A percentile compares a stretch with the other conserved stretches of the same genome.
These are phyloP conservation scores for Phoenicopterus ruber DNA, from an alignment of 2,113 vertebrate species.

Conservation along the genomic window DNA sequence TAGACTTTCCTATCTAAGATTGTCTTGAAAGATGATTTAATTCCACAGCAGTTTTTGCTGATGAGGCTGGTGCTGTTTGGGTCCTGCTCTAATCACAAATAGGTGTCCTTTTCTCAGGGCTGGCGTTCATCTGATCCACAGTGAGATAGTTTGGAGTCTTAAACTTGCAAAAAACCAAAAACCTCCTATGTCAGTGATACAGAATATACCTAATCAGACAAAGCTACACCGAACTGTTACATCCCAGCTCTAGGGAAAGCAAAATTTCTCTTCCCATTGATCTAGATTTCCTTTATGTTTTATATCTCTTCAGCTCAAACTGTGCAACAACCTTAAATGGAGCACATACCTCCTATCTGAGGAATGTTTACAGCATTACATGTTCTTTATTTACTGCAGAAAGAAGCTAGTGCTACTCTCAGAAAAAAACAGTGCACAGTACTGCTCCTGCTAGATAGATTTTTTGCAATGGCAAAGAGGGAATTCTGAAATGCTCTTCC, in stretches of 20 bases:
- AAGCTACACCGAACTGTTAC: not conserved
- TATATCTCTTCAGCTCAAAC: conserved; percentile 9
- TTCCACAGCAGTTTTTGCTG: not conserved
- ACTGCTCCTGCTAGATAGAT: not conserved
- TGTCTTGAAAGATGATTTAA: not conserved
- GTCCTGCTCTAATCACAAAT: not conserved
- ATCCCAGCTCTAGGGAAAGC: not conserved
- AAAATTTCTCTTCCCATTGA: conserved; percentile 53
- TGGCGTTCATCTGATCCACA: not conserved
- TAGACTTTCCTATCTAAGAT: not conserved
- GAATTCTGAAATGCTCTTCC: not conserved
- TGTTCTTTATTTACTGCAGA: conserved; percentile 49
- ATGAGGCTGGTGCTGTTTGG: not conserved
- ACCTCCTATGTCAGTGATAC: not conserved
- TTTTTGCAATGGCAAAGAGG: conserved; percentile 13
- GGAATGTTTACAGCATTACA: conserved; percentile 34
- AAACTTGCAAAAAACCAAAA: not conserved
- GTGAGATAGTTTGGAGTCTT: not conserved
- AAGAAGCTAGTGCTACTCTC: conserved; percentile 58
- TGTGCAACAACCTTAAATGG: conserved; percentile 5
- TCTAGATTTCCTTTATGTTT: not conserved
- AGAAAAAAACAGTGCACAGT: not conserved
- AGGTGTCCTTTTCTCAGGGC: not conserved
- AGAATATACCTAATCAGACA: not conserved
- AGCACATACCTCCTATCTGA: conserved; percentile 20